phyloP scores from a whole-genome alignment of 2,797 vertebrate species.

The Enteromius paludinosus region DNA sequence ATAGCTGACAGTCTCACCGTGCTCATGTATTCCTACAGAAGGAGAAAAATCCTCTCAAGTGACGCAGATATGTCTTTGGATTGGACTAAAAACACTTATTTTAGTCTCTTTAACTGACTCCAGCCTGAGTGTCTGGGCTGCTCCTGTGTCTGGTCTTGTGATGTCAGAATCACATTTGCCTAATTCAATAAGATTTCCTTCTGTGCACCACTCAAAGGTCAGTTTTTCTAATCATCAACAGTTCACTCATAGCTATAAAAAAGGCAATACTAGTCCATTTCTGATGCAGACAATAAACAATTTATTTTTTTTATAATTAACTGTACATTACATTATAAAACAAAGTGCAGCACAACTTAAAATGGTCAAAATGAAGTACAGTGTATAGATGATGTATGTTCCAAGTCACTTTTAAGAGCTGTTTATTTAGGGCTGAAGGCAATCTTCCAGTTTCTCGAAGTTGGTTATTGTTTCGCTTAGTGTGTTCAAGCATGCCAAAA shows the following conservation, averaged over 20 bases:
- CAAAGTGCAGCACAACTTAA: slow-evolving; percentile 88
- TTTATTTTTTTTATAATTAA: slow-evolving; percentile 89
- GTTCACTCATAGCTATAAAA: slow-evolving; percentile 14
- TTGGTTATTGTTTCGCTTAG: slow-evolving; percentile 29
- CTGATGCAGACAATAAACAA: slow-evolving; percentile 76
- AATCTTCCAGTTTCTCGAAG: slow-evolving; percentile 21
- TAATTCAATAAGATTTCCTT: slow-evolving; percentile 72
- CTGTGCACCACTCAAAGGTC: slow-evolving; percentile 29
- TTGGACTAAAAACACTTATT: background rate
- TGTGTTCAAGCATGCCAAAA: slow-evolving; percentile 40
- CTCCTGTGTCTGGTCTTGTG: slow-evolving; percentile 60
- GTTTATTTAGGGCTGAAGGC: slow-evolving; percentile 30
- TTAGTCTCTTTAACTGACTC: slow-evolving; percentile 17
- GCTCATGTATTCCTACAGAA: slow-evolving; percentile 13
- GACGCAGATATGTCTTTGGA: background rate
- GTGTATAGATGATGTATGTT: slow-evolving; percentile 49
- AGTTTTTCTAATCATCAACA: background rate
- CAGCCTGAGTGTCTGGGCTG: slow-evolving; percentile 44
- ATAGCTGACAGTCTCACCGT: background rate
- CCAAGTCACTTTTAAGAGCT: slow-evolving; percentile 54
- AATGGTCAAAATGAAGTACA: slow-evolving; percentile 80
- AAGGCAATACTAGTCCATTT: slow-evolving; percentile 23
- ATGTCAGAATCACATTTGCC: slow-evolving; percentile 75
- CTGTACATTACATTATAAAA: slow-evolving; percentile 86
- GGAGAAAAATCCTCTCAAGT: background rate